Evolutionary conservation across 2,888 invertebrate genomes (phyloP), one percentile per base, ranked within the genome.

Genomic region (Xylocampa areola): DNA sequence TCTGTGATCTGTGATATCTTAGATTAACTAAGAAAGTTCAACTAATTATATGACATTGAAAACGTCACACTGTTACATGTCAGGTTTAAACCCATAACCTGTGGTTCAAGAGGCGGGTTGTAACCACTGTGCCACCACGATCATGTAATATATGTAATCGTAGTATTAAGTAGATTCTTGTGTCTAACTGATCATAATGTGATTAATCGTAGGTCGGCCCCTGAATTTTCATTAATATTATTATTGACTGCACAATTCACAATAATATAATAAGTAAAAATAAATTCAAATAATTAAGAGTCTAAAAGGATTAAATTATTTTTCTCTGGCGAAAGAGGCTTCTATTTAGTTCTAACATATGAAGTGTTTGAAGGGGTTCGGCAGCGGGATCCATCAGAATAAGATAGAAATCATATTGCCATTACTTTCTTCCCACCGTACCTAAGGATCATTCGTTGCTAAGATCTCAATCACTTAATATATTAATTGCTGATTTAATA

Each of bases 151-250:
- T n/a, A 23, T 3, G 5, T 6, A 37, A 37, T 25, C n/a, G 10
- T 37, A 66, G 44, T n/a, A n/a, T n/a, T n/a, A 30, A 29, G 14
- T 14, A 44, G 35, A 27, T 44, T 16, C 43, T 58, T 49, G 29
- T 40, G n/a, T 14, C 17, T 1, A 23, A 14, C 21, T 29, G 19
- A 39, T 50, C 39, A 29, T 17, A 51, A 29, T 10, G 19, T 51
- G 68, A 52, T 62, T 41, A 41, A 68, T 47, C 41, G 19, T n/a
- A 35, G n/a, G 6, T 19, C n/a, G 35, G 19, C 35, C 6, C 39
- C 36, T 68, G 40, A 19, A 32, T 4, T 19, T 19, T 29, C 13
- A 30, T n/a, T 37, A 62, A 63, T 63, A 19, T n/a, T n/a, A n/a
- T n/a, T n/a, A n/a, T n/a, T n/a, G n/a, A n/a, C n/a, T n/a, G n/a